Conservation (phyloP, 2,888 invertebrate genomes). For the Lampropteryx suffumata region DNA sequence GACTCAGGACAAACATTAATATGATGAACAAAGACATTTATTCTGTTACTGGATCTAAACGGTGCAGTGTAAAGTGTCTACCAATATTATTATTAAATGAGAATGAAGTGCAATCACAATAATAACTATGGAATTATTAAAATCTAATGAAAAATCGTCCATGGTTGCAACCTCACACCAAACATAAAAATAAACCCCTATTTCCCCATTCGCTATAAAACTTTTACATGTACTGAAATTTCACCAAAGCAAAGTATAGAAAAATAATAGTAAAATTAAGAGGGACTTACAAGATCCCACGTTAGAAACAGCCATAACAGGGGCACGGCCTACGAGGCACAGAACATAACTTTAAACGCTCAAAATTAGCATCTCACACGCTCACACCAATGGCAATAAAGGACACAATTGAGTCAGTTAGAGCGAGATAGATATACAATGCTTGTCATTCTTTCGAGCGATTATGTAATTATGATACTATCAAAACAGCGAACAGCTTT, state of each 20-base stretch:
- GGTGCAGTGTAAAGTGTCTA: too few species aligned
- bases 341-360: conserved; percentile 67
- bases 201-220: too few species aligned
- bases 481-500: too few species aligned
- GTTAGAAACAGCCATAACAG: conserved; percentile 82
- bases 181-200: conserved; percentile 4
- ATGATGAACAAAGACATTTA: too few species aligned
- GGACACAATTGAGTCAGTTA: neutral
- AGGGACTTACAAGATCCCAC: conserved; percentile 81
- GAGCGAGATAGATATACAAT: conserved; percentile 15
- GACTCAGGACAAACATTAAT: too few species aligned
- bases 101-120: conserved; percentile 16
- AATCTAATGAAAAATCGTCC: conserved; percentile 7
- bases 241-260: conserved; percentile 18
- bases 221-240: neutral
- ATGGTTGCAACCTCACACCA: conserved; percentile 8
- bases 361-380: conserved; percentile 33
- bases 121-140: neutral
- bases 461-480: too few species aligned
- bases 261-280: conserved; percentile 50
- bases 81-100: neutral
- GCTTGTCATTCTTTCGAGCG: too few species aligned
- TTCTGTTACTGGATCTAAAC: too few species aligned
- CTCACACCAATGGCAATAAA: neutral
- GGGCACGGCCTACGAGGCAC: conserved; percentile 77